Percentiles rank a stretch among this genome's conserved stretches.
Conservation (phyloP, 1,140 invertebrate species). For the Helicoverpa zea region DNA sequence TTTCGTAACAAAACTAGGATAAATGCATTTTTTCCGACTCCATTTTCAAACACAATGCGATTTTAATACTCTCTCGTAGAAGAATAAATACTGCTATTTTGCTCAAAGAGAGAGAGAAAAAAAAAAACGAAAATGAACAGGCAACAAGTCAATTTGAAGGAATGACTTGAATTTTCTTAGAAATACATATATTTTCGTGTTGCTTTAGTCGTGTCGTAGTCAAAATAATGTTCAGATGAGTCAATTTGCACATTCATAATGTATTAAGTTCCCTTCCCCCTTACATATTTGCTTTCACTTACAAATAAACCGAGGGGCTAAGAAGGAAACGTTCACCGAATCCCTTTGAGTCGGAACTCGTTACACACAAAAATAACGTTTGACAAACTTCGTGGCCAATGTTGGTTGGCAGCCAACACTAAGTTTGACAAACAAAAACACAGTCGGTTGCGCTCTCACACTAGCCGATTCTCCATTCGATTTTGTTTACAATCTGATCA, state of each 20-base stretch:
- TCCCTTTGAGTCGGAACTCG: slow-evolving; percentile 23
- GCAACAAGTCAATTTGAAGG: slow-evolving; percentile 22
- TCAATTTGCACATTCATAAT: slow-evolving; percentile 34
- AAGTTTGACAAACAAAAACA: neutral
- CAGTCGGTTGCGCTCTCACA: no score
- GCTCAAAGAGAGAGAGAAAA: neutral
- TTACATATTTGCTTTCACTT: slow-evolving; percentile 8
- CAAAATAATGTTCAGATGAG: slow-evolving; percentile 31
- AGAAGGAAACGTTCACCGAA: slow-evolving; percentile 4
- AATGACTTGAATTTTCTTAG: slow-evolving; percentile 30
- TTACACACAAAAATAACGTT: slow-evolving; percentile 16
- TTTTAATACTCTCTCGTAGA: neutral
- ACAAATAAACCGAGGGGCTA: neutral
- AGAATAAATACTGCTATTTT: slow-evolving; percentile 14
- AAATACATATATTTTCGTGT: slow-evolving; percentile 14
- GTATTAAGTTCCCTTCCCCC: slow-evolving; percentile 10
- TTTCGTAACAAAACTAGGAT: neutral
- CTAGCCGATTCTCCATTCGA: no score
- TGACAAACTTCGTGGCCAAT: neutral
- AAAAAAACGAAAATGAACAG: neutral
- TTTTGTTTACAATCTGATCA: no score
- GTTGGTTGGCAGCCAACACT: neutral
- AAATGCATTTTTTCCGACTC: neutral
- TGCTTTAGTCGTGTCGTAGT: neutral
- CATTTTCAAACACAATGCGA: slow-evolving; percentile 14